These are phyloP conservation scores for Podarcis cretensis DNA, from an alignment of 2,113 vertebrate genomes.

Conservation along the genomic window DNA sequence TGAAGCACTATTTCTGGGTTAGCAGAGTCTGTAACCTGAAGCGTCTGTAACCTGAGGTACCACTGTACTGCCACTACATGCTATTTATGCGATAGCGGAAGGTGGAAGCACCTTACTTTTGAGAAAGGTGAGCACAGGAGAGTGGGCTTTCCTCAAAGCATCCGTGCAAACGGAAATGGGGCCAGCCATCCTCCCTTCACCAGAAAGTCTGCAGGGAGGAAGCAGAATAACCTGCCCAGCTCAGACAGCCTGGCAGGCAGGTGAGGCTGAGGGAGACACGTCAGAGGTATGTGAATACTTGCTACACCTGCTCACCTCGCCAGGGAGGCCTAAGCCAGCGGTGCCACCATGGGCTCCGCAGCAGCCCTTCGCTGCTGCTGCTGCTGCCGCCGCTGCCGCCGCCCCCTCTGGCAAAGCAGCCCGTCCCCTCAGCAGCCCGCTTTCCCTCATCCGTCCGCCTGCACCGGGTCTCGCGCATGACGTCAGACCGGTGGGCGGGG, in stretches of 20 bases:
- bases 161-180: background rate
- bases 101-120: background rate
- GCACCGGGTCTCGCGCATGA: conserved; percentile 58
- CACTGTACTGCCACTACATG: background rate
- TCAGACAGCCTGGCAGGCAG: conserved; percentile 11
- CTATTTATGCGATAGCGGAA: conserved; percentile 10
- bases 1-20: too few relatives aligned
- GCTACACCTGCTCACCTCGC: conserved; percentile 51
- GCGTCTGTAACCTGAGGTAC: too few relatives aligned
- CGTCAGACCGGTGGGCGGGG: conserved; percentile 53
- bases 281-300: conserved; percentile 4
- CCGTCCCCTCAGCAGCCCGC: background rate
- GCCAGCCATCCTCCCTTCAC: background rate
- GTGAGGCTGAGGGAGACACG: background rate
- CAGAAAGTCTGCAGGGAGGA: background rate
- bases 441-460: background rate
- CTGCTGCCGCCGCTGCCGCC: too few relatives aligned
- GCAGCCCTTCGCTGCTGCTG: background rate
- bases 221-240: background rate
- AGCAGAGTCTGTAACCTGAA: too few relatives aligned
- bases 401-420: background rate
- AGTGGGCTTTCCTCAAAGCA: background rate
- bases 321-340: background rate
- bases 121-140: background rate
- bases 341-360: background rate